Evolutionary conservation across 2,113 vertebrate genomes (phyloP).

Genomic region (Odocoileus hemionus): DNA sequence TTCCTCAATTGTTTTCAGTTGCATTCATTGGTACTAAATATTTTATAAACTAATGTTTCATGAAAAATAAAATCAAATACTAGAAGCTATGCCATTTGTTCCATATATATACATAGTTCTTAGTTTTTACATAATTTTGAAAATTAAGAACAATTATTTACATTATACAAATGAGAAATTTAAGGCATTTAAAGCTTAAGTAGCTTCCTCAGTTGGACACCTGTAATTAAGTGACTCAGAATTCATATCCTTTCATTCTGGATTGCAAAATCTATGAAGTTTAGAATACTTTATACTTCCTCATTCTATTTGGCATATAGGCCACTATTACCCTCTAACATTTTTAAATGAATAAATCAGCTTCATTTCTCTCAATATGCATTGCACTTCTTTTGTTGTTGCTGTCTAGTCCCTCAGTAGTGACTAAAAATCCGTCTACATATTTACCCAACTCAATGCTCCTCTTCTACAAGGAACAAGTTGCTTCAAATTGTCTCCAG

Average conservation of each 20-base stretch:
- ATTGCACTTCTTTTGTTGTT: neutral
- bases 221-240: neutral
- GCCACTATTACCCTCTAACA: neutral
- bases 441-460: neutral
- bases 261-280: neutral
- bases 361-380: neutral
- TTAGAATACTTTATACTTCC: neutral
- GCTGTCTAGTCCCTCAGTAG: neutral
- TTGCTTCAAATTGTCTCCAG: neutral
- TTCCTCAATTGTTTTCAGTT: neutral
- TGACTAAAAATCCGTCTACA: neutral
- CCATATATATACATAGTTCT: rapidly evolving
- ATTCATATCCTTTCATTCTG: neutral
- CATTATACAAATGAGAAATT: neutral
- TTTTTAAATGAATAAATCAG: neutral
- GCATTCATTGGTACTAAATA: neutral
- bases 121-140: neutral
- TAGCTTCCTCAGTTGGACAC: neutral
- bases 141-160: neutral
- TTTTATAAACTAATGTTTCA: neutral
- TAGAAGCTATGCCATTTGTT: neutral
- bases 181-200: neutral
- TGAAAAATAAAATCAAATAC: neutral
- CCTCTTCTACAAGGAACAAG: neutral
- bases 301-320: neutral